Base-by-base conservation (phyloP, 2,888 invertebrate species). In the Vesta saturnalis region DNA sequence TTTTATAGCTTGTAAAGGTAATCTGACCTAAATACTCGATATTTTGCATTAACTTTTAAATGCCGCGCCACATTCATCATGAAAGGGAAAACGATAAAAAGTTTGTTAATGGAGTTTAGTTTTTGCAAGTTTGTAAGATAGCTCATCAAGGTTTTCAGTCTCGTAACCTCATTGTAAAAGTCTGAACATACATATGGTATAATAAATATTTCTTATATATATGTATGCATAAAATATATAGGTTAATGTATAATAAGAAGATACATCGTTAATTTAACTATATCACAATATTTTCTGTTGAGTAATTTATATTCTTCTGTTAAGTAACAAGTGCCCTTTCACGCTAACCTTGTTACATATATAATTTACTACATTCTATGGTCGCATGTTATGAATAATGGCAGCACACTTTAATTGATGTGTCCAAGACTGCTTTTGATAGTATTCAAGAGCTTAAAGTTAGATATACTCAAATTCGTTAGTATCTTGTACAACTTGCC, bases 241-340 rank as follows among this genome's bases (percentile, higher is more conserved):
- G 18, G 15, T 3, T 18, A 15, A 49, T 49, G 15, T 18, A 14
- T 12, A 49, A 15, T 49, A 18, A 49, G 47, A 49, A 59, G 52
- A 69, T 69, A 62, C 62, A 64, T 62, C 57, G 55, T 69, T 62
- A 71, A 64, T 72, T 73, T 69, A 72, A 67, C 74, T 74, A 74
- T 74, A 74, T 74, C 74, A 74, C 74, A 74, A 70, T 72, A 70
- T 71, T 71, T 63, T 60, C 49, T 62, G 57, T 62, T 64, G 54
- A 63, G 30, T 64, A 64, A 64, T 67, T 63, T 67, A 4, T 39
- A 59, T 35, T 30, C 39, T 56, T 23, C 8, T 52, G 2, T 30
- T 15, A 56, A n/a, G 14, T 54, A 22, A 19, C 19, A 21, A 19
- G 14, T 35, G 15, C 14, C 3, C n/a, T 49, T 49, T 49, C 15